Evolutionary conservation across 2,888 invertebrate genomes (phyloP).

Genomic region (Bruchidius siliquastri): DNA sequence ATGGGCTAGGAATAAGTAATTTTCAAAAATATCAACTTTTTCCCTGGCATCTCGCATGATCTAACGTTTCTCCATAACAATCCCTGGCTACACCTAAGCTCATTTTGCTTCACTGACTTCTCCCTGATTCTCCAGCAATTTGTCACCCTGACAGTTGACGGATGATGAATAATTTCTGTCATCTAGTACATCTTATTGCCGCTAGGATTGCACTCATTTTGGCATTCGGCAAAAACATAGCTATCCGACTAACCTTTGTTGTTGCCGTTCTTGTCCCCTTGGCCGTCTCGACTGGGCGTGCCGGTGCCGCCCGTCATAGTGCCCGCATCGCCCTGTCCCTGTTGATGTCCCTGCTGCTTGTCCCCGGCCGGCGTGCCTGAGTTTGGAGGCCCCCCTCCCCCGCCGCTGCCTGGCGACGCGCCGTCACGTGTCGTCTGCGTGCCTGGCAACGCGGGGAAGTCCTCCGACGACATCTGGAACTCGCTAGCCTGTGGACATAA

Average conservation of each 20-base stretch:
- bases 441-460: constrained; percentile 98
- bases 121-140: too few relatives aligned
- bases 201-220: too few relatives aligned
- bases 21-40: too few relatives aligned
- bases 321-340: constrained; percentile 13
- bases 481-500: constrained; percentile 72
- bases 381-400: constrained; percentile 30
- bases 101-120: too few relatives aligned
- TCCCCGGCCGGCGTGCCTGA: constrained; percentile 35
- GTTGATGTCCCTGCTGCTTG: constrained; percentile 34
- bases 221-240: too few relatives aligned
- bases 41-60: too few relatives aligned
- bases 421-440: constrained; percentile 68
- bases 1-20: too few relatives aligned
- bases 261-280: constrained; percentile 34
- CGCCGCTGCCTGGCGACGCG: constrained; percentile 56
- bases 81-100: too few relatives aligned
- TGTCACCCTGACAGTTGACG: too few relatives aligned
- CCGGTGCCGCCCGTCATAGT: constrained; percentile 19
- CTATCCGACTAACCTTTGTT: constrained; percentile 37
- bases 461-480: constrained; percentile 97
- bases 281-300: constrained; percentile 9
- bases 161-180: too few relatives aligned
- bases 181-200: too few relatives aligned
- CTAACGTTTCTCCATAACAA: too few relatives aligned